Evolutionary conservation across 2,797 vertebrate genomes (phyloP).

Genomic region (Perdix hodgsoniae): DNA sequence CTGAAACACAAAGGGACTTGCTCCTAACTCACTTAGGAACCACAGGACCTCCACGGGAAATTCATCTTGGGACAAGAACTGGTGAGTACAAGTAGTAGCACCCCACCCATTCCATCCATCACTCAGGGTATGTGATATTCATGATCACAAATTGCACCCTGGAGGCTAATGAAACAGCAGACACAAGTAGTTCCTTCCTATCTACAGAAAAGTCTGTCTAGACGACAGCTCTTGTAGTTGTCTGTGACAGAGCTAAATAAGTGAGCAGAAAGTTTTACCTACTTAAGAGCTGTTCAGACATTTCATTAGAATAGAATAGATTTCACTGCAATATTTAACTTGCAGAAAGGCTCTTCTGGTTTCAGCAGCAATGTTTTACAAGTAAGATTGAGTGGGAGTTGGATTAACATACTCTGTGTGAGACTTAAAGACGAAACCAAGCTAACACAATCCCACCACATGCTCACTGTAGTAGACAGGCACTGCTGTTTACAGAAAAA

Average conservation of each 20-base stretch:
- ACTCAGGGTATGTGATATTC: slow-evolving; percentile 1
- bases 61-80: not conserved
- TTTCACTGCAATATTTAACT: slow-evolving; percentile 15
- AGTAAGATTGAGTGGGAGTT: not conserved
- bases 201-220: slow-evolving; percentile 31
- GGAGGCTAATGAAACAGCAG: slow-evolving; percentile 23
- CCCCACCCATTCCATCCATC: not conserved
- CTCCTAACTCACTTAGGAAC: not conserved
- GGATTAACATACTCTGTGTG: not conserved
- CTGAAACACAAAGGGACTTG: not conserved
- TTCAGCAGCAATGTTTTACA: not conserved
- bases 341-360: not conserved
- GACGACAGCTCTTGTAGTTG: slow-evolving; percentile 25
- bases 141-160: slow-evolving; percentile 8
- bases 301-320: slow-evolving; percentile 36
- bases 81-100: not conserved
- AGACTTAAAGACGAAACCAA: not conserved
- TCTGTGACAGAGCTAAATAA: not conserved
- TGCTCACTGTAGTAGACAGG: not conserved
- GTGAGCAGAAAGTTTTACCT: slow-evolving; percentile 14
- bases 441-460: not conserved
- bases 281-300: not conserved
- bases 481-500: not conserved
- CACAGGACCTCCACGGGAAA: not conserved
- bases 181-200: slow-evolving; percentile 35